phyloP scores from a whole-genome alignment of 1,140 invertebrate genomes.

The Acromyrmex heyeri region DNA sequence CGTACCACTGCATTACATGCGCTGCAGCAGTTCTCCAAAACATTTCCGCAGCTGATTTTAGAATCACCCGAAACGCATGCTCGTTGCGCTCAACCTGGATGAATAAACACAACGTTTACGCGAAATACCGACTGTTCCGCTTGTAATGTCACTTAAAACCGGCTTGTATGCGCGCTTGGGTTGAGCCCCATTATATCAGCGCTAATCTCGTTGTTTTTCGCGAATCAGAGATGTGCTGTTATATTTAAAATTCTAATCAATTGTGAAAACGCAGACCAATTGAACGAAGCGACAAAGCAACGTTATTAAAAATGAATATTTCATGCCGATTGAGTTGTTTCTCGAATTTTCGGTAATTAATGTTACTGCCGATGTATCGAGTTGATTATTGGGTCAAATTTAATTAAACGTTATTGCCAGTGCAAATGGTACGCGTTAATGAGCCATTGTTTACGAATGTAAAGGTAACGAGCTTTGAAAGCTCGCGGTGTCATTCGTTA shows the following conservation, averaged over 20 bases:
- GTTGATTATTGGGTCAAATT: slow-evolving; percentile 58
- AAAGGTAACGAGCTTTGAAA: slow-evolving; percentile 49
- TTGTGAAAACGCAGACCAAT: background rate
- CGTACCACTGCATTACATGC: background rate
- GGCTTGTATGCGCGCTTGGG: slow-evolving; percentile 10
- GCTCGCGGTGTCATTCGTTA: slow-evolving; percentile 35
- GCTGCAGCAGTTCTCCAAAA: slow-evolving; percentile 35
- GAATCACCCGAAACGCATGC: slow-evolving; percentile 26
- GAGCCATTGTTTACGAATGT: slow-evolving; percentile 59
- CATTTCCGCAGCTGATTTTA: slow-evolving; percentile 38
- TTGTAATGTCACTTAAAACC: slow-evolving; percentile 66
- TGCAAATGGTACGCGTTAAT: slow-evolving; percentile 55
- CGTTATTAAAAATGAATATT: slow-evolving; percentile 60
- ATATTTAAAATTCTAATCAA: slow-evolving; percentile 54
- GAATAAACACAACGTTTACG: slow-evolving; percentile 71
- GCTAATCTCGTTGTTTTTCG: slow-evolving; percentile 46
- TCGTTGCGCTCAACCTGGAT: slow-evolving; percentile 39
- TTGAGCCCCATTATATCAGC: slow-evolving; percentile 16
- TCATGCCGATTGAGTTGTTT: slow-evolving; percentile 14
- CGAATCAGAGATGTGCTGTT: slow-evolving; percentile 17
- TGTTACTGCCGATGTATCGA: slow-evolving; percentile 36
- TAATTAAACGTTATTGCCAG: slow-evolving; percentile 55
- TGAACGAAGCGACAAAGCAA: background rate
- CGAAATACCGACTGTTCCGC: slow-evolving; percentile 69
- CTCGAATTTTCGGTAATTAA: slow-evolving; percentile 46